Base-by-base conservation (phyloP, 2,888 invertebrate genomes). In the Agrenia bidenticulata region DNA sequence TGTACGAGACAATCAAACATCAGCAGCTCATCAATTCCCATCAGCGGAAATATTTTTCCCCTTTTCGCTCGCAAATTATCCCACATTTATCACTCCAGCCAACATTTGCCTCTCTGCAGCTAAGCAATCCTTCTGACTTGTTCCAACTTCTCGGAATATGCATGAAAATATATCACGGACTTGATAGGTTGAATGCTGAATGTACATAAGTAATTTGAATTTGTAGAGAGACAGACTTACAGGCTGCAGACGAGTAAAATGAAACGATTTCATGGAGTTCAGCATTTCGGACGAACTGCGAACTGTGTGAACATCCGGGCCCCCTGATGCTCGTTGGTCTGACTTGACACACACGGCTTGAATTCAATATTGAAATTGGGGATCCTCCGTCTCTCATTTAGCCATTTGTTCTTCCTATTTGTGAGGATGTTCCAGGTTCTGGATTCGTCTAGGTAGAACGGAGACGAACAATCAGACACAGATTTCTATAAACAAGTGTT, bases 11-110 rank as follows among this genome's bases (percentile, higher is more conserved):
- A 66, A 66, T 66, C 66, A 63, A 37, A 63, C 41, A 58, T 66
- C 63, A 66, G 63, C 66, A 66, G 63, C 67, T 67, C 67, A 63
- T 67, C 67, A 63, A 67, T 67, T 63, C 55, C 67, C 57, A 63
- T 66, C 66, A 66, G 59, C 62, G 53, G 61, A 60, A 60, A 63
- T 63, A 63, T 63, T 63, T 67, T 67, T 67, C 57, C 63, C 13
- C 19, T 51, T 24, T 15, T 17, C 19, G 11, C 19, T 17, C 49
- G 56, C 63, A 67, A 67, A 67, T 67, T 63, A 67, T 63, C 67
- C 56, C 56, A 63, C 63, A 67, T 67, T 67, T 67, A 67, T 67
- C 67, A 67, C 67, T 60, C 57, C 45, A 67, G 61, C 56, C 54
- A 63, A 61, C 63, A 60, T 60, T 60, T 63, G 37, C 51, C 24